Evolutionary conservation across 2,113 vertebrate species (phyloP).

Genomic region (Elaphurus davidianus): DNA sequence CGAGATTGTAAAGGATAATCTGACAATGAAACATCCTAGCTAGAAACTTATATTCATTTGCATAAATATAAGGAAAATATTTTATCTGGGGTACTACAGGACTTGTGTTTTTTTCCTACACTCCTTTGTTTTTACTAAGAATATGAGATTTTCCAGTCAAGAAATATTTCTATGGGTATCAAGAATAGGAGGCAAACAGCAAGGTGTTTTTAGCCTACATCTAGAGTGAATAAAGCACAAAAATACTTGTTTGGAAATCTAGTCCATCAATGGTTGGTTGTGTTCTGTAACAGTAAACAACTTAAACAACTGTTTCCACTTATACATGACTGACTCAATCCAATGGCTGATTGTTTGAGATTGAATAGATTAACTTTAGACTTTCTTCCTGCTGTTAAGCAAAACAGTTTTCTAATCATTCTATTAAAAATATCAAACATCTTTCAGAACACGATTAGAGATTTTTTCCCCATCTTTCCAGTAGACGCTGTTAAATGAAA

Average conservation of each 20-base stretch:
- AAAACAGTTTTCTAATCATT: not conserved
- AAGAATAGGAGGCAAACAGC: not conserved
- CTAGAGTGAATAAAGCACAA: not conserved
- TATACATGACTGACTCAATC: not conserved
- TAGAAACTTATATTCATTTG: conserved; percentile 31
- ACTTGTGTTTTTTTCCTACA: not conserved
- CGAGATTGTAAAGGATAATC: conserved; percentile 5
- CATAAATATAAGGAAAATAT: conserved; percentile 21
- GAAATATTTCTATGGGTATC: not conserved
- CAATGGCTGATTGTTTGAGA: not conserved
- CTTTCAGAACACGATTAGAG: not conserved
- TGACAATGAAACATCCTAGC: conserved; percentile 33
- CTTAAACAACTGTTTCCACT: not conserved
- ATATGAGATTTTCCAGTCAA: not conserved
- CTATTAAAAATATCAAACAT: not conserved
- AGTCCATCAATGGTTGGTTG: not conserved
- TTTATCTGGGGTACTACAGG: not conserved
- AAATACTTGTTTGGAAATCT: not conserved
- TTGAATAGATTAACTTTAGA: not conserved
- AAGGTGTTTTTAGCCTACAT: not conserved
- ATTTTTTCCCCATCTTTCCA: not conserved
- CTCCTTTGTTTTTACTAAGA: conserved; percentile 11
- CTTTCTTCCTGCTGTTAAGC: not conserved
- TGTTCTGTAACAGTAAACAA: not conserved
- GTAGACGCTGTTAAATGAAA: not conserved